Evolutionary conservation across 2,888 invertebrate species (phyloP).

Genomic region (Oxyscelio sp.): DNA sequence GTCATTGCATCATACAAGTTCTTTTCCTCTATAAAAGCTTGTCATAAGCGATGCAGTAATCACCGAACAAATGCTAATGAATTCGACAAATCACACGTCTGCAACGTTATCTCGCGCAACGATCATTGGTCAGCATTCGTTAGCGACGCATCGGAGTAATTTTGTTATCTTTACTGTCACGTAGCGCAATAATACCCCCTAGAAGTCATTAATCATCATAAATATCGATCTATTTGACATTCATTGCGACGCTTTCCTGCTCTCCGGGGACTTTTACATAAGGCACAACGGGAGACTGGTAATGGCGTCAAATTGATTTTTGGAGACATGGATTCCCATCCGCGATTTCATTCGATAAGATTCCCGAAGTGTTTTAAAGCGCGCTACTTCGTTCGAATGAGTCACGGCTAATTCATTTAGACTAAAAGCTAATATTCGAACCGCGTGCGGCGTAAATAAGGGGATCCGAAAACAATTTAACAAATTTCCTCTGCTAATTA

Average conservation of each 20-base stretch:
- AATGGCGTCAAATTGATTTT: slow-evolving; percentile 73
- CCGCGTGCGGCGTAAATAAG: slow-evolving; percentile 37
- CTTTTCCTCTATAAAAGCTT: too few species aligned
- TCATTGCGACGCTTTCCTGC: slow-evolving; percentile 70
- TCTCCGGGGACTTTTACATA: slow-evolving; percentile 63
- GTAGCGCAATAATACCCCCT: slow-evolving; percentile 51
- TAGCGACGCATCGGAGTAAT: slow-evolving; percentile 18
- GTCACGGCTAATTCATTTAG: slow-evolving; percentile 59
- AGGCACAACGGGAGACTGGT: slow-evolving; percentile 57
- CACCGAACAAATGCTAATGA: not conserved
- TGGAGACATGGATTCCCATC: slow-evolving; percentile 42
- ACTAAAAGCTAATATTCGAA: slow-evolving; percentile 40
- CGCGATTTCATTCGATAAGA: slow-evolving; percentile 54
- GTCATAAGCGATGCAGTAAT: too few species aligned
- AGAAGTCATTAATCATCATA: slow-evolving; percentile 79
- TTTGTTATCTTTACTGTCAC: slow-evolving; percentile 56
- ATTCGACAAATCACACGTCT: not conserved
- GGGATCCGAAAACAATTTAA: slow-evolving; percentile 56
- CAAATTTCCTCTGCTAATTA: slow-evolving; percentile 56
- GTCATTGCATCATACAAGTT: too few species aligned
- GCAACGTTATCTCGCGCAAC: slow-evolving; percentile 23
- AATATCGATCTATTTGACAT: slow-evolving; percentile 81
- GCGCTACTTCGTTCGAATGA: slow-evolving; percentile 58
- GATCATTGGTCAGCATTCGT: slow-evolving; percentile 46
- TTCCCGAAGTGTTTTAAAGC: slow-evolving; percentile 51